Evolutionary conservation across 2,797 vertebrate species (phyloP), one percentile per base, ranked within the genome.

Genomic region (Cyclopterus lumpus): DNA sequence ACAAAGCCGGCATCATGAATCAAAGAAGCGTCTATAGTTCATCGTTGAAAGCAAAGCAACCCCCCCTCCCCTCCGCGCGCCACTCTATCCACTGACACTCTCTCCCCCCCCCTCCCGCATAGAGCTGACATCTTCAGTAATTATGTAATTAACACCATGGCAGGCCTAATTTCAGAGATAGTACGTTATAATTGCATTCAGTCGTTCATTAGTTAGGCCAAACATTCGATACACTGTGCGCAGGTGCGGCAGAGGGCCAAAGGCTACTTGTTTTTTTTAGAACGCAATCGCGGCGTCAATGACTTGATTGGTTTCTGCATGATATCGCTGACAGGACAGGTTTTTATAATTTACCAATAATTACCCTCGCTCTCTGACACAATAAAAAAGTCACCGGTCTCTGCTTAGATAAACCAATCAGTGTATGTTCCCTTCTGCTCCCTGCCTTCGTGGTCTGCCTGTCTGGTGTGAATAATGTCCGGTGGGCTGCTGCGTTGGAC

Each of bases 121-220:
- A 60, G 84, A 88, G 91, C 89, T 91, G 91, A 93, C 90, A 86
- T 92, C 92, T 93, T 91, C 92, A 91, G 92, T 95, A 95, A 95
- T 95, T 94, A 95, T 94, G 94, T 94, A 94, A 95, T 95, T 95
- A 95, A 93, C 93, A 93, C 92, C 83, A 80, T 93, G 94, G 93
- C 93, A 93, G 92, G 92, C 81, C 93, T 92, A 90, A 94, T 95
- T 95, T 93, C 90, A 92, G 90, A 94, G 91, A 94, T 93, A 93
- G 90, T 91, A 83, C 77, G 68, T 91, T 93, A 91, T 95, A 95
- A 95, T 95, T 95, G 92, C 90, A 91, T 93, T 91, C 86, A 86
- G 91, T 80, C 79, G 71, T 93, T 94, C 93, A 94, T 95, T 94
- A 94, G 92, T 91, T 88, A 85, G 91, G 88, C 90, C 88, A 92